phyloP scores from a whole-genome alignment of 1,140 invertebrate species.

The Tetramorium simillimum region DNA sequence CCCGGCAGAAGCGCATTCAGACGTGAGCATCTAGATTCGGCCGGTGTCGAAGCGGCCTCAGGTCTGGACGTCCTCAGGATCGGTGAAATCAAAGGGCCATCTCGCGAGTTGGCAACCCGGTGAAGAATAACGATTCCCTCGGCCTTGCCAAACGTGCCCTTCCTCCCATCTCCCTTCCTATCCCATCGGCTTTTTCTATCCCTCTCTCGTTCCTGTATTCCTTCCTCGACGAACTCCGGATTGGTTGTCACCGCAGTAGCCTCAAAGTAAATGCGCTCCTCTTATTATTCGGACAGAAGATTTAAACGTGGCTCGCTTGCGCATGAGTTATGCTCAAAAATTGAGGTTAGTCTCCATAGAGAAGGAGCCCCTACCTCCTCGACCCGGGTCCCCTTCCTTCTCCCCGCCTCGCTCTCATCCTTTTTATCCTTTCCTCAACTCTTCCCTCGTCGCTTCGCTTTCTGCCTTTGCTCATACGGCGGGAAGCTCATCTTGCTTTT shows the following conservation, averaged over 20 bases:
- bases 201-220: conserved; percentile 20
- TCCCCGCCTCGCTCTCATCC: conserved; percentile 25
- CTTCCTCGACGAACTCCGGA: conserved; percentile 67
- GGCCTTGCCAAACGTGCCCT: conserved; percentile 79
- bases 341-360: conserved; percentile 79
- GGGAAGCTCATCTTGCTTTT: conserved; percentile 72
- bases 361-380: conserved; percentile 57
- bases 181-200: background rate
- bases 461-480: conserved; percentile 61
- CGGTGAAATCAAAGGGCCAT: conserved; percentile 77
- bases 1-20: too few relatives aligned
- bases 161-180: conserved; percentile 28
- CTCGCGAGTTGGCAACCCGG: conserved; percentile 61
- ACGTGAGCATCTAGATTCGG: background rate
- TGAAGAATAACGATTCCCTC: conserved; percentile 79
- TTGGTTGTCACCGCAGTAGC: conserved; percentile 80
- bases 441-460: conserved; percentile 37
- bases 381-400: conserved; percentile 36
- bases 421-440: conserved; percentile 33
- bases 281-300: conserved; percentile 82
- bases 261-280: conserved; percentile 80
- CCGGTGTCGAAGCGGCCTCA: conserved; percentile 6
- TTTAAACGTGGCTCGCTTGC: conserved; percentile 77
- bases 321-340: conserved; percentile 81
- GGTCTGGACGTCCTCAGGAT: conserved; percentile 56